Evolutionary conservation across 2,113 vertebrate species (phyloP).

Genomic region (Baryphthengus martii): DNA sequence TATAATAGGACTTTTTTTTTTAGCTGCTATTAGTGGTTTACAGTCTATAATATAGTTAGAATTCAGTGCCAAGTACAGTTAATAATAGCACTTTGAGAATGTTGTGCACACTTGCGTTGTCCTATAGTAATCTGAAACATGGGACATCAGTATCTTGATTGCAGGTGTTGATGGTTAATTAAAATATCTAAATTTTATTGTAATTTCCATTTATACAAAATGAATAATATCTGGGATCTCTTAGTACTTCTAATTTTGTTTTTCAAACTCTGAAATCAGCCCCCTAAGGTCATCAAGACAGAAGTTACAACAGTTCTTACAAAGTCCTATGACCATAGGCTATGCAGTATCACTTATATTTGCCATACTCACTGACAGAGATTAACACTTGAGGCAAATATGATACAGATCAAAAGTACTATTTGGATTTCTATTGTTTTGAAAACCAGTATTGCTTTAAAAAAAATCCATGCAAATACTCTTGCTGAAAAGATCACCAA

Average conservation of each 20-base stretch:
- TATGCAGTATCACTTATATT: not conserved
- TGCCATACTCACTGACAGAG: not conserved
- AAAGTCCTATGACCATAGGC: not conserved
- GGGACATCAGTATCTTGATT: not conserved
- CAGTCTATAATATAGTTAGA: not conserved
- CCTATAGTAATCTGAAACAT: not conserved
- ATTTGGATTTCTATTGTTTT: constrained; percentile 4
- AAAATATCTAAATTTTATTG: not conserved
- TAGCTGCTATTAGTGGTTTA: not conserved
- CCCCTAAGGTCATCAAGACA: not conserved
- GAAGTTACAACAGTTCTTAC: not conserved
- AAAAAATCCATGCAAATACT: not conserved
- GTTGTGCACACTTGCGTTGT: not conserved
- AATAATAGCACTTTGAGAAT: not conserved
- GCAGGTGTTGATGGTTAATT: not conserved
- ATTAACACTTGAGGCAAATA: constrained; percentile 21
- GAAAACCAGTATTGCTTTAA: not conserved
- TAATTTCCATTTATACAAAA: not conserved
- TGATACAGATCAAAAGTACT: not conserved
- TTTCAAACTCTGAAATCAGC: not conserved
- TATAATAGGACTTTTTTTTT: not conserved
- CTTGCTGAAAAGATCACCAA: not conserved
- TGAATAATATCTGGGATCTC: not conserved
- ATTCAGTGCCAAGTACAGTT: not conserved
- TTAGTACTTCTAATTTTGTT: not conserved